phyloP scores from a whole-genome alignment of 1,140 invertebrate species.

The Drosophila lini region DNA sequence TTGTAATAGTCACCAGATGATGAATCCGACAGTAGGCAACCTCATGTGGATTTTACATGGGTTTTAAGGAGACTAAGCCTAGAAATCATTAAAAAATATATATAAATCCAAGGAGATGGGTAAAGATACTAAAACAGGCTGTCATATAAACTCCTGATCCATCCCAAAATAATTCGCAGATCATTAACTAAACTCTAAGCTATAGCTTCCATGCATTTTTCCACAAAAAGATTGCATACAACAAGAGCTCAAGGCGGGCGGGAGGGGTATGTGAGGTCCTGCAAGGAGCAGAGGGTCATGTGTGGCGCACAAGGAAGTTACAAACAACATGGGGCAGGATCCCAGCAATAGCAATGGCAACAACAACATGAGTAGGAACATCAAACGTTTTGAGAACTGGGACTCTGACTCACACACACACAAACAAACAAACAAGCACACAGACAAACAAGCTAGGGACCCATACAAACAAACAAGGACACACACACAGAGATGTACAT shows the following conservation, averaged over 20 bases:
- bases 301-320: slow-evolving; percentile 39
- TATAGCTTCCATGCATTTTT: slow-evolving; percentile 20
- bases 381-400: slow-evolving; percentile 58
- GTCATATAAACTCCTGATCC: too few species aligned
- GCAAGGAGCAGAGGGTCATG: slow-evolving; percentile 11
- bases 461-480: slow-evolving; percentile 1
- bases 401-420: slow-evolving; percentile 21
- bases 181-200: slow-evolving; percentile 19
- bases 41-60: neutral
- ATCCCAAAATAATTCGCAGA: slow-evolving; percentile 8
- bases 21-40: neutral
- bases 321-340: slow-evolving; percentile 51
- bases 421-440: neutral
- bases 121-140: too few species aligned
- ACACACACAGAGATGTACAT: slow-evolving; percentile 1
- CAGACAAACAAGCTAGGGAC: neutral
- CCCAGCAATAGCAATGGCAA: slow-evolving; percentile 26
- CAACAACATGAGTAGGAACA: slow-evolving; percentile 39
- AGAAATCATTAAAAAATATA: neutral
- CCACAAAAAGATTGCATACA: slow-evolving; percentile 5
- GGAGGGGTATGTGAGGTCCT: neutral
- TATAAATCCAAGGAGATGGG: neutral
- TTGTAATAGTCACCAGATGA: neutral
- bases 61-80: neutral
- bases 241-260: neutral